These are phyloP conservation scores for Falco peregrinus DNA, from an alignment of 2,797 vertebrate genomes.

Conservation along the genomic window DNA sequence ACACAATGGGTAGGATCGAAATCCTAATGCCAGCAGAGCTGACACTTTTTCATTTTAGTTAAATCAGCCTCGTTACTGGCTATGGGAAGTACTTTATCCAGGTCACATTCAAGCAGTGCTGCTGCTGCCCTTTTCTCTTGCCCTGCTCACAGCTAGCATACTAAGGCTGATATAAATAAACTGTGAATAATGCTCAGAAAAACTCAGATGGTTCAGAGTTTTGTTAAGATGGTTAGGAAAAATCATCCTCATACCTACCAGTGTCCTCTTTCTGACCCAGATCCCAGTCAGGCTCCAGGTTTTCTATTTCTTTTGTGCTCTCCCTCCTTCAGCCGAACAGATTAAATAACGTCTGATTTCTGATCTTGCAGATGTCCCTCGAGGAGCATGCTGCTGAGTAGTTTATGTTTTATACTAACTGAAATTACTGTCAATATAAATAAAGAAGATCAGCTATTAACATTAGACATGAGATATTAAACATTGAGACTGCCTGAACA, in stretches of 20 bases:
- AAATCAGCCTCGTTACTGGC: neutral
- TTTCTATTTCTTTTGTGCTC: neutral
- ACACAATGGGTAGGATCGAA: neutral
- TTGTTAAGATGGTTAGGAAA: neutral
- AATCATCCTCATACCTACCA: neutral
- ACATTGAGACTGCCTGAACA: neutral
- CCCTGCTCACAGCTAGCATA: neutral
- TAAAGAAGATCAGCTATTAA: constrained; percentile 13
- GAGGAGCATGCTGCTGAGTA: neutral
- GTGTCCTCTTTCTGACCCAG: neutral
- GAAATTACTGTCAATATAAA: constrained; percentile 60
- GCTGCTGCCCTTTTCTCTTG: neutral
- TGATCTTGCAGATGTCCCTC: constrained; percentile 2
- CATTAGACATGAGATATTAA: constrained; percentile 15
- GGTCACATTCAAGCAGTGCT: neutral
- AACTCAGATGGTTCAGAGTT: neutral
- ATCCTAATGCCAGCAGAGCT: neutral
- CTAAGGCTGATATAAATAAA: neutral
- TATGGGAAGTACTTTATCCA: neutral
- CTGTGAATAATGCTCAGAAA: neutral
- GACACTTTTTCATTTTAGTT: neutral
- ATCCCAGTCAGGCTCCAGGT: neutral
- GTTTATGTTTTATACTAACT: constrained; percentile 38
- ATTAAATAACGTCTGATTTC: constrained; percentile 20
- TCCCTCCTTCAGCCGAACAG: neutral